These are phyloP conservation scores for Psix sp. DNA, from an alignment of 1,140 invertebrate genomes.

Conservation along the genomic window DNA sequence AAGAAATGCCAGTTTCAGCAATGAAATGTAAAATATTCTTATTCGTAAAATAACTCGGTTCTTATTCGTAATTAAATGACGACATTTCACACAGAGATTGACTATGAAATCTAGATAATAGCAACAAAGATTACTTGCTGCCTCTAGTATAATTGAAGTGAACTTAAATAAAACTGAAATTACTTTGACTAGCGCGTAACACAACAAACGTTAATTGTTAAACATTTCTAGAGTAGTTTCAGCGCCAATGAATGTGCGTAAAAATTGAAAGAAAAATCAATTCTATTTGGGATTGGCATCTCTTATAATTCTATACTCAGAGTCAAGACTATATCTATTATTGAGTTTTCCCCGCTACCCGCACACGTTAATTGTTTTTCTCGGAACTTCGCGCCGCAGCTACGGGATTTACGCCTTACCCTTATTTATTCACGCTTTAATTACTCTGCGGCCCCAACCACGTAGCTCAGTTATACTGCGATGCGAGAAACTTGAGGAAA, in stretches of 20 bases:
- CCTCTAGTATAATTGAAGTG: too few relatives aligned
- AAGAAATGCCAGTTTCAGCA: too few relatives aligned
- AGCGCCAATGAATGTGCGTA: background rate
- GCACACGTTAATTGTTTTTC: constrained; percentile 65
- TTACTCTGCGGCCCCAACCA: constrained; percentile 68
- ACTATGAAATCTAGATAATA: too few relatives aligned
- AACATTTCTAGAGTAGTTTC: background rate
- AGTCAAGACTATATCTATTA: constrained; percentile 47
- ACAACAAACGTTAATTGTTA: background rate
- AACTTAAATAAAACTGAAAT: background rate
- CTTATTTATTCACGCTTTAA: constrained; percentile 76
- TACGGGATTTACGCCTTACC: constrained; percentile 71
- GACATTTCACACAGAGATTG: too few relatives aligned
- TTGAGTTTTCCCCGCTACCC: constrained; percentile 49
- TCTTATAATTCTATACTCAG: constrained; percentile 33
- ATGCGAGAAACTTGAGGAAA: constrained; percentile 72
- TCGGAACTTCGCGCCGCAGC: constrained; percentile 58
- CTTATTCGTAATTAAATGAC: too few relatives aligned
- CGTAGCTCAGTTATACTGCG: constrained; percentile 66
- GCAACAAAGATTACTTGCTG: too few relatives aligned
- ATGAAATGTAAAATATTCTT: too few relatives aligned
- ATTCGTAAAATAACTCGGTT: too few relatives aligned
- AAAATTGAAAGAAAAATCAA: constrained; percentile 2
- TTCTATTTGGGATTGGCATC: constrained; percentile 40
- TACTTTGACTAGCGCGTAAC: too few relatives aligned